Conservation (phyloP, 2,888 invertebrate species). For the Plebejus melissa region DNA sequence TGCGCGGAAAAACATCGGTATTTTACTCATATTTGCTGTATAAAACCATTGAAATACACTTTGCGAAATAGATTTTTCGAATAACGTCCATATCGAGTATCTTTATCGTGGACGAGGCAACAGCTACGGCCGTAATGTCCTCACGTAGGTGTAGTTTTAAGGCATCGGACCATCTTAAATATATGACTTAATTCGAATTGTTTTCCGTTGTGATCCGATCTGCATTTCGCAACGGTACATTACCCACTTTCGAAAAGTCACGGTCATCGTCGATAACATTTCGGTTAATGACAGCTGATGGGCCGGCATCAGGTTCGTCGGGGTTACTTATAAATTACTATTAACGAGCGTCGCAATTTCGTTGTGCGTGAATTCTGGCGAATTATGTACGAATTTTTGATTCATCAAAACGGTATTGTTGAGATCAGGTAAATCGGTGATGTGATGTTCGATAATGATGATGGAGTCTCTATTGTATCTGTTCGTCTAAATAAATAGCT, state of each 20-base stretch:
- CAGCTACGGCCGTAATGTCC: constrained; percentile 61
- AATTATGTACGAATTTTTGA: constrained; percentile 1
- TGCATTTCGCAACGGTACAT: constrained; percentile 54
- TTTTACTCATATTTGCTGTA: constrained; percentile 16
- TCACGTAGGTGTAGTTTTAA: constrained; percentile 69
- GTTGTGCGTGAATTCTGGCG: constrained; percentile 30
- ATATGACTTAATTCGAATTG: constrained; percentile 73
- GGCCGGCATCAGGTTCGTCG: constrained; percentile 39
- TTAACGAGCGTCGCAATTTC: constrained; percentile 35
- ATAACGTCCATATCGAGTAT: constrained; percentile 29
- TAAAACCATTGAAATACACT: neutral
- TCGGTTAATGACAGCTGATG: constrained; percentile 43
- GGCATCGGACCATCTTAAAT: constrained; percentile 58
- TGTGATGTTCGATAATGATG: neutral
- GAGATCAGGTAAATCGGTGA: neutral
- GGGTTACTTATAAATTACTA: constrained; percentile 37
- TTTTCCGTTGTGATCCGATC: constrained; percentile 60
- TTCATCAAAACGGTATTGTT: neutral
- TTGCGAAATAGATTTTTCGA: constrained; percentile 20
- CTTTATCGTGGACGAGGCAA: constrained; percentile 36
- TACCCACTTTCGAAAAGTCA: constrained; percentile 48
- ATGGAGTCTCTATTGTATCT: neutral
- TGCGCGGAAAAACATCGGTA: neutral
- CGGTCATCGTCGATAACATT: constrained; percentile 41
- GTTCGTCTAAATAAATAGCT: too few species aligned